Conservation (phyloP, 2,113 vertebrate species). For the Stictonetta naevosa region DNA sequence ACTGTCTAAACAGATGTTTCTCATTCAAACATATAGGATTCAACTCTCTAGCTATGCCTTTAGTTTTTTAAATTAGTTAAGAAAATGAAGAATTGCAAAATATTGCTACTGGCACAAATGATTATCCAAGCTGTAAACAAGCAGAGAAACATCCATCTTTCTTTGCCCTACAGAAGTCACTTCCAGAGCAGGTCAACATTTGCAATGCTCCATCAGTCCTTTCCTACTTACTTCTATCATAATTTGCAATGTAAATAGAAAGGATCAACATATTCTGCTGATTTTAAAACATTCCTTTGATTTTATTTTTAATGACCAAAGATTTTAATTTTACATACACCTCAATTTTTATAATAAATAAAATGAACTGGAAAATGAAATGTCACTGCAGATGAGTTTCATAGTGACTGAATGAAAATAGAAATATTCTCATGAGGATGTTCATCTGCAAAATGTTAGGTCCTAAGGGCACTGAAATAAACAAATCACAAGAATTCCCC, state of each 20-base stretch:
- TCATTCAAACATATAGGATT: background rate
- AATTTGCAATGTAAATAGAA: slow-evolving; percentile 19
- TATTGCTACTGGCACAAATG: slow-evolving; percentile 4
- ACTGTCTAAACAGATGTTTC: slow-evolving; percentile 25
- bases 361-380: slow-evolving; percentile 38
- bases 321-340: background rate
- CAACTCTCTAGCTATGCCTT: background rate
- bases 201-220: background rate
- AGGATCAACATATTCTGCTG: background rate
- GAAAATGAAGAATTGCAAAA: slow-evolving; percentile 36
- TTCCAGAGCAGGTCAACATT: slow-evolving; percentile 22
- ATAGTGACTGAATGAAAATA: slow-evolving; percentile 37
- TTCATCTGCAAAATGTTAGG: slow-evolving; percentile 33
- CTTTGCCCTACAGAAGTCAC: background rate
- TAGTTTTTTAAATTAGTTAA: slow-evolving; percentile 8
- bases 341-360: slow-evolving; percentile 35
- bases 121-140: background rate
- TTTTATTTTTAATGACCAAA: slow-evolving; percentile 28
- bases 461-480: slow-evolving; percentile 45
- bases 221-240: background rate
- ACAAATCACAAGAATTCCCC: slow-evolving; percentile 23
- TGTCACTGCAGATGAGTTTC: slow-evolving; percentile 25
- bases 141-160: slow-evolving; percentile 20
- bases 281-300: background rate
- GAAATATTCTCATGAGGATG: slow-evolving; percentile 30